phyloP scores from a whole-genome alignment of 2,113 vertebrate species.

The Zosterops japonicus region DNA sequence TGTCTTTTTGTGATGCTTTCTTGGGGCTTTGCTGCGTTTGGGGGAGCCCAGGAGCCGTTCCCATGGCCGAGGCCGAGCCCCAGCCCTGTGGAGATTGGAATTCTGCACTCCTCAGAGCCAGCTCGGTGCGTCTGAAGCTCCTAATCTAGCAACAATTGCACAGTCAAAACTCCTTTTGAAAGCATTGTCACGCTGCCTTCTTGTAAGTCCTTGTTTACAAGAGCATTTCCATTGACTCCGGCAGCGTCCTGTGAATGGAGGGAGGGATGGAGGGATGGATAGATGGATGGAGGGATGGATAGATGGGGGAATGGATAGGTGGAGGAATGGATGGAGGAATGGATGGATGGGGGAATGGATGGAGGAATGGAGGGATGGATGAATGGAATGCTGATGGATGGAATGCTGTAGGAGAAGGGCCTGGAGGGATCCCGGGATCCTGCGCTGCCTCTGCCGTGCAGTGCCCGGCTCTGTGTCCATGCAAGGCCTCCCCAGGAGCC shows the following conservation, averaged over 20 bases:
- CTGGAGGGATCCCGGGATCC: not conserved
- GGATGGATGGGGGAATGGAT: not conserved
- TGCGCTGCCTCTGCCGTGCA: not conserved
- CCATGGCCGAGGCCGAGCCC: not conserved
- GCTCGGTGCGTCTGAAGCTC: not conserved
- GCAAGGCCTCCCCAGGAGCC: fast-evolving
- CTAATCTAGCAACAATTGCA: constrained; percentile 56
- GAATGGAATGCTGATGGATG: no score
- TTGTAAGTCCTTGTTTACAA: constrained; percentile 63
- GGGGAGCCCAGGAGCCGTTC: not conserved
- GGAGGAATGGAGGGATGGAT: not conserved
- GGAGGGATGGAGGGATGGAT: not conserved
- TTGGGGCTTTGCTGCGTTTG: fast-evolving
- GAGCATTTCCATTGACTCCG: constrained; percentile 20
- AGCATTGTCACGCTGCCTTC: not conserved
- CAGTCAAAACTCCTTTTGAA: constrained; percentile 52
- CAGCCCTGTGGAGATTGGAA: not conserved
- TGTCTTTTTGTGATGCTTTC: not conserved
- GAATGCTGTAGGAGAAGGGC: not conserved
- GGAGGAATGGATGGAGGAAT: not conserved
- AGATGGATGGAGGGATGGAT: not conserved
- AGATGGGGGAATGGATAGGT: not conserved
- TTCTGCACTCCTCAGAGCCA: not conserved
- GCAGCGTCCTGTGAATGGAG: not conserved
- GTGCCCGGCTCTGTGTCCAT: fast-evolving